Evolutionary conservation across 2,113 vertebrate genomes (phyloP), one percentile per base, ranked within the genome.

Genomic region (Salvelinus alpinus): DNA sequence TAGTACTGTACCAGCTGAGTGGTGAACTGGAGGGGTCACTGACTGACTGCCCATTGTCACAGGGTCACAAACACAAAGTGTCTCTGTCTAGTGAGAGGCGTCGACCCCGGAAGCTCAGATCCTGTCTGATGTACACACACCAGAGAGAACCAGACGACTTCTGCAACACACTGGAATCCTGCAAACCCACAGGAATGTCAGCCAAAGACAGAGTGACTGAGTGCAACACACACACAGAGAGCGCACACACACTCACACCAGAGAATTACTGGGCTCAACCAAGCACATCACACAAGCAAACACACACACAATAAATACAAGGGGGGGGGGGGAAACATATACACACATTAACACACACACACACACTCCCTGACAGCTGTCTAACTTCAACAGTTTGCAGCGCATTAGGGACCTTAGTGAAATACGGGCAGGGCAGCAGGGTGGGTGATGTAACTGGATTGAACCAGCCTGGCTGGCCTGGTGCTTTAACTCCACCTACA

Each of bases 1-100:
- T 80, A 6, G 60, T 44, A 82, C 85, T 9, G 54, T 38, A 83
- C 85, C 85, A 81, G 85, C 86, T 78, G 82, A 59, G 31, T 69
- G 73, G 68, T 31, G 11, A 65, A 4, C 57, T 73, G 71, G 1
- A 67, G 64, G 81, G n/a, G 0, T 74, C 66, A 29, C 1, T 4
- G 82, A 9, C 1, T 4, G 82, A 9, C 47, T 75, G 14, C 66
- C 29, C 73, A 44, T 80, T 82, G 82, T 82, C 80, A 6, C 2
- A 25, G 16, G 48, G 48, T 44, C 38, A 44, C 9, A 44, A 9
- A 82, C 77, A 84, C 80, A 78, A 72, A 74, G 74, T 34, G 62
- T 72, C 80, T 82, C 64, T 78, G 44, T 51, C 44, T 13, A n/a
- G 66, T 16, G 4, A 38, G 14, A 3, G 51, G 16, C 51, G 51